Evolutionary conservation across 2,888 invertebrate species (phyloP).

Genomic region (Trimorus sp.): DNA sequence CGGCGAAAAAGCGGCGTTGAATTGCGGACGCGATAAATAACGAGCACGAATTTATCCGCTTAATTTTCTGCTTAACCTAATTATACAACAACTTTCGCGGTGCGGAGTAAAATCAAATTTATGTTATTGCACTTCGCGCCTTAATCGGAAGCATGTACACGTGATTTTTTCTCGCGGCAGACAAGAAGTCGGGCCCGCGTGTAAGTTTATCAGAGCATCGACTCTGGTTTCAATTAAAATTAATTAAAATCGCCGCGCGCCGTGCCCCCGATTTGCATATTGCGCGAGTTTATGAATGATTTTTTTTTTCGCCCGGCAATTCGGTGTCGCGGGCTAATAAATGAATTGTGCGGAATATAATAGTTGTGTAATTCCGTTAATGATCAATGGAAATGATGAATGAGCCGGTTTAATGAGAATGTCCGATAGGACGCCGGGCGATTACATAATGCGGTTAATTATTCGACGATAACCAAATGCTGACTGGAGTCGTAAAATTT

Average conservation of each 20-base stretch:
- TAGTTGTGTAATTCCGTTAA: conserved; percentile 30
- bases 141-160: conserved; percentile 59
- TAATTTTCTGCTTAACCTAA: conserved; percentile 63
- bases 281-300: conserved; percentile 37
- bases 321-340: conserved; percentile 22
- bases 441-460: background rate
- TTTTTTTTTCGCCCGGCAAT: conserved; percentile 27
- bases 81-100: conserved; percentile 65
- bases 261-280: conserved; percentile 48
- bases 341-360: background rate
- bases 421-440: background rate
- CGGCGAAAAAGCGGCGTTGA: conserved; percentile 4
- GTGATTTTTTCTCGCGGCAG: conserved; percentile 55
- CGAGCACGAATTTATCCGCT: conserved; percentile 51
- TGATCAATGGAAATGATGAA: conserved; percentile 22
- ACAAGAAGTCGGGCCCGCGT: conserved; percentile 51
- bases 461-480: too few relatives aligned
- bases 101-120: conserved; percentile 62
- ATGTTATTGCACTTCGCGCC: conserved; percentile 61
- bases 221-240: conserved; percentile 60
- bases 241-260: conserved; percentile 53
- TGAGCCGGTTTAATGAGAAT: conserved; percentile 16
- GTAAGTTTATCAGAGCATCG: conserved; percentile 63
- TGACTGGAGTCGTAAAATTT: too few relatives aligned
- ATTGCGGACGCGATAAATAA: conserved; percentile 50